Base-by-base conservation (phyloP, 2,888 invertebrate species). In the Drosophila pegasa region DNA sequence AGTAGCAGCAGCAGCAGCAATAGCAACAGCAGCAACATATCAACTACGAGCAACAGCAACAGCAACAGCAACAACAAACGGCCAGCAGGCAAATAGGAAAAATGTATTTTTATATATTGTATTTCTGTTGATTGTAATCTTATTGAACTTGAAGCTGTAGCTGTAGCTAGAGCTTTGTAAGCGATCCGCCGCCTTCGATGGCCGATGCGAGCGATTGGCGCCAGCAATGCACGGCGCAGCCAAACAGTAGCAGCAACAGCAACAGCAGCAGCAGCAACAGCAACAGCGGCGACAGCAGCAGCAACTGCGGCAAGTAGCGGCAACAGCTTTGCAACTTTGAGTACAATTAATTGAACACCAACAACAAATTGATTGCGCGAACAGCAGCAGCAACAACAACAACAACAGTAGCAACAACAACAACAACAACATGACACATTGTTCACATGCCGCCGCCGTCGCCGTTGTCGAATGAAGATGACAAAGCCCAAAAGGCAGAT, bases 321-420 rank as follows among this genome's bases (percentile, higher is more conserved):
- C 85, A 81, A 75, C 68, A 76, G 75, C 75, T 69, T 72, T 75
- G 76, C 75, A 75, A 75, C 75, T 76, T 86, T 83, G 80, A 79
- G 77, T 82, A 78, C 87, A 85, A 85, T 85, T 85, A 85, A 85
- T 85, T 85, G 85, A 85, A 85, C 85, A 85, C 86, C 86, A 85
- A 85, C 85, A 85, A 85, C 85, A 85, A 85, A 85, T 85, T 87
- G 85, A 85, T 85, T 85, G 85, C 87, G 83, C 83, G 87, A 83
- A 87, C 83, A 86, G 59, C 71, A 67, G 18, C 71, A 74, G 38
- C 73, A 65, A 9, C 64, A 62, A 40, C 55, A 63, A 57, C 66
- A 66, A 47, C 72, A 69, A 43, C 60, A 57, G 22, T 63, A 45
- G 37, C 54, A 48, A 29, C 41, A 37, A 35, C 50, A 51, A 27